A percentile compares a stretch with the other conserved stretches of the same genome.
phyloP scores from a whole-genome alignment of 2,113 vertebrate species.

The Alethe castanea region DNA sequence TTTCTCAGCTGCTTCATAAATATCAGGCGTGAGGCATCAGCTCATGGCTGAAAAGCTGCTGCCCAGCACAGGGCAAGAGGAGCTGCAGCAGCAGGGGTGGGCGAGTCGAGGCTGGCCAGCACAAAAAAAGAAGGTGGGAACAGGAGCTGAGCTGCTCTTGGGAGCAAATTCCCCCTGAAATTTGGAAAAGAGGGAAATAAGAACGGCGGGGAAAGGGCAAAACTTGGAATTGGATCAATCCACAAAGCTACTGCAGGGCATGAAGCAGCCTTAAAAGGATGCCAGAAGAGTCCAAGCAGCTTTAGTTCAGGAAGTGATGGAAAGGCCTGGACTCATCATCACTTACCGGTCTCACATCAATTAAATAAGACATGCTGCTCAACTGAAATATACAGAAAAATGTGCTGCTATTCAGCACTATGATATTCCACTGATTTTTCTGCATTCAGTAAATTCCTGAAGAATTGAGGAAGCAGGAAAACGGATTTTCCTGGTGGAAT shows the following conservation, averaged over 20 bases:
- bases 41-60: background rate
- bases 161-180: background rate
- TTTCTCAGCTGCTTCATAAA: background rate
- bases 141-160: fast-evolving
- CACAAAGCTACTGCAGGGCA: background rate
- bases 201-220: fast-evolving
- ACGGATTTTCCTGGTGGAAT: background rate
- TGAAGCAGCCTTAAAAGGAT: background rate
- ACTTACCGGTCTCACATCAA: background rate
- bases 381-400: no score
- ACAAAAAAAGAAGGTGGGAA: background rate
- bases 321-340: background rate
- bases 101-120: background rate
- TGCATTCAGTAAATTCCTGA: background rate
- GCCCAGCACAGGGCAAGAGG: background rate
- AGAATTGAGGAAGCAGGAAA: background rate
- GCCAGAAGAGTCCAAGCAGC: background rate
- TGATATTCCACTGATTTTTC: background rate
- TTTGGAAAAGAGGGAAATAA: background rate
- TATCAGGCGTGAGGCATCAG: background rate
- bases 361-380: background rate
- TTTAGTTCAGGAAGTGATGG: background rate
- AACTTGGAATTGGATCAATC: fast-evolving
- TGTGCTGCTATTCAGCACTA: fast-evolving
- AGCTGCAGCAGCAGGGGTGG: background rate